Evolutionary conservation across 2,797 vertebrate genomes (phyloP).

Genomic region (Epinephelus coioides): DNA sequence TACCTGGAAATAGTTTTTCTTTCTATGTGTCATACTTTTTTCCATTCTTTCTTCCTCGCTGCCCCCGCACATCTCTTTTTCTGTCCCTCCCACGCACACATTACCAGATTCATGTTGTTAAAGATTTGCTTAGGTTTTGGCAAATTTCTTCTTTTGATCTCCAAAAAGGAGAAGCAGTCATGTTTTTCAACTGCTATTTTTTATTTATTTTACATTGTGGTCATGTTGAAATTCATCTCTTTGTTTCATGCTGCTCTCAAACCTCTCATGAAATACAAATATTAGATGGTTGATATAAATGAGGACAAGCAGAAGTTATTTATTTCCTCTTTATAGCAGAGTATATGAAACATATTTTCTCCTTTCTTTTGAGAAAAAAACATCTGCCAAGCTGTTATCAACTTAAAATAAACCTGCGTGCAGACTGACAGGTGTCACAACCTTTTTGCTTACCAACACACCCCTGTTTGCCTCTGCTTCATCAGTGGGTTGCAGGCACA

Average conservation of each 20-base stretch:
- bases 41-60: conserved; percentile 69
- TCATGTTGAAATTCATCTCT: neutral
- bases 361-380: neutral
- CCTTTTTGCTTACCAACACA: conserved; percentile 19
- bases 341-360: too few relatives aligned
- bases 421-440: neutral
- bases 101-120: conserved; percentile 62
- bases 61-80: conserved; percentile 66
- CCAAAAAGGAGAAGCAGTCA: neutral
- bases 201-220: neutral
- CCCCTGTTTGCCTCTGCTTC: conserved; percentile 15
- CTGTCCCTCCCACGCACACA: conserved; percentile 68
- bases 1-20: conserved; percentile 76
- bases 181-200: neutral
- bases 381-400: too few relatives aligned
- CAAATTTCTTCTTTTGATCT: conserved; percentile 28
- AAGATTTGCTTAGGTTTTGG: conserved; percentile 52
- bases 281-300: neutral
- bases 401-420: neutral
- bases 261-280: neutral
- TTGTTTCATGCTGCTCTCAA: neutral
- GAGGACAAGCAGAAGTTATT: neutral
- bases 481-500: conserved; percentile 16
- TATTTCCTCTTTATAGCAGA: too few relatives aligned
- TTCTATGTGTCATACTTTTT: conserved; percentile 76